Evolutionary conservation across 2,888 invertebrate species (phyloP).

Genomic region (Cabera pusaria): DNA sequence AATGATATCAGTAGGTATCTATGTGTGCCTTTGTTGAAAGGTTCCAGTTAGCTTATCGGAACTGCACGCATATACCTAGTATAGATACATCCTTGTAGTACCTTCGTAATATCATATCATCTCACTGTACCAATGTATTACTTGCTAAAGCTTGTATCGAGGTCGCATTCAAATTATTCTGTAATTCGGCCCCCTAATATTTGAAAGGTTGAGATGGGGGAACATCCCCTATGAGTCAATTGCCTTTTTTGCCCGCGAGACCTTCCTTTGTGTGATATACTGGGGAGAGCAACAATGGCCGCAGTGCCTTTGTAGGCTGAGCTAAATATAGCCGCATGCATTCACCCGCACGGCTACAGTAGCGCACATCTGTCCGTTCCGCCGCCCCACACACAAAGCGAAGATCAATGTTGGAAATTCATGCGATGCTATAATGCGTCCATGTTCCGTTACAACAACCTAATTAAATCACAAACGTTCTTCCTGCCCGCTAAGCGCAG

Average conservation of each 20-base stretch:
- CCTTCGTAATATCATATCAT: slow-evolving; percentile 10
- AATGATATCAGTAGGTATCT: too few relatives aligned
- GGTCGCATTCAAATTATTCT: slow-evolving; percentile 53
- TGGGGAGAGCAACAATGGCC: slow-evolving; percentile 75
- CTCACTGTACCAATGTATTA: slow-evolving; percentile 17
- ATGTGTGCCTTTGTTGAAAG: slow-evolving; percentile 12
- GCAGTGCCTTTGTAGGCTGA: slow-evolving; percentile 69
- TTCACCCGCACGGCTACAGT: slow-evolving; percentile 57
- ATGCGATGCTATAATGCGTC: slow-evolving; percentile 25
- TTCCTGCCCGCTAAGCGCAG: too few relatives aligned
- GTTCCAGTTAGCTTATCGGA: slow-evolving; percentile 16
- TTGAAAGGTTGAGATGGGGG: slow-evolving; percentile 66
- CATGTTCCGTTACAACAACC: slow-evolving; percentile 7
- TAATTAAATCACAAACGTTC: too few relatives aligned
- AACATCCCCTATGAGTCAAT: slow-evolving; percentile 68
- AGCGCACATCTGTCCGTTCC: slow-evolving; percentile 69
- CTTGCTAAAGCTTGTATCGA: slow-evolving; percentile 34
- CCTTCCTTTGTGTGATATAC: slow-evolving; percentile 72
- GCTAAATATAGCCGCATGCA: slow-evolving; percentile 76
- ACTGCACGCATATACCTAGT: slow-evolving; percentile 6
- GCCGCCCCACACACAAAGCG: slow-evolving; percentile 39
- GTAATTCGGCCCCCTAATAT: slow-evolving; percentile 60
- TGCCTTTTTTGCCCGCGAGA: slow-evolving; percentile 73
- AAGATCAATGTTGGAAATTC: slow-evolving; percentile 40
- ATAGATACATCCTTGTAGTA: too few relatives aligned